A percentile compares a stretch with the other conserved stretches of the same genome.
Conservation (phyloP, 2,113 vertebrate genomes). For the Bubo bubo region DNA sequence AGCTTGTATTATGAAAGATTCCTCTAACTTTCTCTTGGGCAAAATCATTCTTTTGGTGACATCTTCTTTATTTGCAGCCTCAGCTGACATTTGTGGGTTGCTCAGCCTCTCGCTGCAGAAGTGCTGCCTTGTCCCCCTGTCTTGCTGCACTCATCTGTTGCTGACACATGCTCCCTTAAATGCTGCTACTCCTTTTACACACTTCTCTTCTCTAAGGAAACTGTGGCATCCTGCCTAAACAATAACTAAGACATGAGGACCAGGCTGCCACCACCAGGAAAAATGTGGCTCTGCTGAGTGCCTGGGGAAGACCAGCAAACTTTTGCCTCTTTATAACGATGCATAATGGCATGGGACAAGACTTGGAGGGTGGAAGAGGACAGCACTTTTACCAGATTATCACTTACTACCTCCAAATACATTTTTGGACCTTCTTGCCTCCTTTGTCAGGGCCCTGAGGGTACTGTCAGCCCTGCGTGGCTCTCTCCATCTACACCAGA, state of each 20-base stretch:
- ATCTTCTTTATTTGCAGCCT: not conserved
- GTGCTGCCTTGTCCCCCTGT: not conserved
- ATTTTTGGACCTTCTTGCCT: not conserved
- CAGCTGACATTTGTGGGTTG: rapidly evolving
- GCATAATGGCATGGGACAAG: rapidly evolving
- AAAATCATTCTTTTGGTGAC: not conserved
- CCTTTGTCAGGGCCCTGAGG: not conserved
- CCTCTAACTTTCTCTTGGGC: not conserved
- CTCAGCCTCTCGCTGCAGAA: not conserved
- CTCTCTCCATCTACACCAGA: not conserved
- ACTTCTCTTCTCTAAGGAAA: not conserved
- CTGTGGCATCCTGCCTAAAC: not conserved
- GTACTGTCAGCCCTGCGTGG: not conserved
- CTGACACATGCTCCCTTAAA: rapidly evolving
- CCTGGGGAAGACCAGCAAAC: not conserved
- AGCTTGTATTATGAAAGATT: not conserved
- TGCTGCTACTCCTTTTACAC: not conserved
- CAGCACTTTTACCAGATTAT: not conserved
- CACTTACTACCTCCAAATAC: not conserved
- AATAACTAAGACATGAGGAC: rapidly evolving
- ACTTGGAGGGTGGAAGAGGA: not conserved
- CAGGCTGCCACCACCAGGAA: not conserved
- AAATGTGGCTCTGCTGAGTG: not conserved
- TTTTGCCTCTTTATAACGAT: not conserved
- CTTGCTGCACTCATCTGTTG: rapidly evolving